Evolutionary conservation across 2,113 vertebrate species (phyloP), one percentile per base, ranked within the genome.

Genomic region (Lucifuga dentata): DNA sequence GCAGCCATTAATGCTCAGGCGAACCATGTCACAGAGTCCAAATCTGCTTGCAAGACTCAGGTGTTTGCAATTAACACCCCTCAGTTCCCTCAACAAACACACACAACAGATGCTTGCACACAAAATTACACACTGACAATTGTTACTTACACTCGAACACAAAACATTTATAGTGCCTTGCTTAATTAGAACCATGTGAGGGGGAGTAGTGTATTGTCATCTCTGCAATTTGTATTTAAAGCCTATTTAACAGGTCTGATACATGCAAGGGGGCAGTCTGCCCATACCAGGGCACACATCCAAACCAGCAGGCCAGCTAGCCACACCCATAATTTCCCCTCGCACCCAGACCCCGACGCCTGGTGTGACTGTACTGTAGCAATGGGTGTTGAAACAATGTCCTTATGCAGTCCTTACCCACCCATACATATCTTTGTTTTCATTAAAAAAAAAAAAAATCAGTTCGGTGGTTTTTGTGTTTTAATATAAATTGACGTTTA

Each of bases 41-140:
- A 51, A 63, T 72, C 67, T 66, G 61, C 78, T 81, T 81, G 77
- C 66, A 61, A 81, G 67, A 81, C 68, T 84, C 89, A 89, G 82
- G 88, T 91, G 91, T 88, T 91, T 89, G 83, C 74, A 80, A 78
- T 92, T 90, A 91, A 69, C 86, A 81, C 76, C 69, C 58, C 45
- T 36, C 64, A 43, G 55, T 73, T 75, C 71, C 53, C 26, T 62
- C 55, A 24, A 57, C 73, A 66, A 20, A 64, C 69, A 29, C 66
- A 63, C 82, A 70, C 78, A 75, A 68, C 24, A 19, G 29, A 60
- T 11, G 9, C 52, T 33, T 9, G 7, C 76, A 23, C 49, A 48
- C 67, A 76, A 24, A 40, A n/a, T 0, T 40, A 57, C 58, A 35
- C 73, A 68, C 58, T n/a, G n/a, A 41, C 46, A 26, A 58, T 53